Evolutionary conservation across 2,888 invertebrate species (phyloP).

Genomic region (Eulithis prunata): DNA sequence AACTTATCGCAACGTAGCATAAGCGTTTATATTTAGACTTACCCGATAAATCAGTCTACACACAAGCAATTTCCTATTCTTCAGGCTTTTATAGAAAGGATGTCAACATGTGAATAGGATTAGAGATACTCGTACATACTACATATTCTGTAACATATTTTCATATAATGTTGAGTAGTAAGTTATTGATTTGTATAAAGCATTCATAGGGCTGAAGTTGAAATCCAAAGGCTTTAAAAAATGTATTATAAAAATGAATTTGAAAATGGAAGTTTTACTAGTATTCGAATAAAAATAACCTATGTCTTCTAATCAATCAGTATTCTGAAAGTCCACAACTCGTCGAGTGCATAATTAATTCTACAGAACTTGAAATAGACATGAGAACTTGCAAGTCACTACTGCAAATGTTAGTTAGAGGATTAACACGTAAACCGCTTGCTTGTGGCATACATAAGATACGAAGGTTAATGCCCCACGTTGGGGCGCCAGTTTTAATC

Average conservation of each 20-base stretch:
- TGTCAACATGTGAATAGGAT: slow-evolving; percentile 30
- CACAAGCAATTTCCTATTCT: slow-evolving; percentile 38
- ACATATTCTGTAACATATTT: slow-evolving; percentile 21
- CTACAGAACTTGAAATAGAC: background rate
- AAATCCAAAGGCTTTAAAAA: too few species aligned
- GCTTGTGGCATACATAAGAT: background rate
- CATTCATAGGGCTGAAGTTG: too few species aligned
- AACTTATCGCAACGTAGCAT: slow-evolving; percentile 41
- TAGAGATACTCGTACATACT: slow-evolving; percentile 7
- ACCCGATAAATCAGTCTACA: slow-evolving; percentile 39
- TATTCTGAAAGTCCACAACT: background rate
- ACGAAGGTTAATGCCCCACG: slow-evolving; percentile 6
- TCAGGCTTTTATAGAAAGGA: slow-evolving; percentile 34
- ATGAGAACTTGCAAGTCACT: background rate
- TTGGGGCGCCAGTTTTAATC: background rate
- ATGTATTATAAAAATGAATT: too few species aligned
- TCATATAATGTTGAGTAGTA: background rate
- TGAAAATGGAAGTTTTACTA: too few species aligned
- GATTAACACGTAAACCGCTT: too few species aligned
- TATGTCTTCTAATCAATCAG: background rate
- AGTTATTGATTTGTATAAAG: background rate
- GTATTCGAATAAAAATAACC: background rate
- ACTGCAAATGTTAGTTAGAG: background rate
- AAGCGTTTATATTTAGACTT: slow-evolving; percentile 44
- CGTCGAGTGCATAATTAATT: slow-evolving; percentile 1